phyloP scores from a whole-genome alignment of 37 sponge, comb jelly and placozoan genomes.

The Chondrilla cf. caribensis region DNA sequence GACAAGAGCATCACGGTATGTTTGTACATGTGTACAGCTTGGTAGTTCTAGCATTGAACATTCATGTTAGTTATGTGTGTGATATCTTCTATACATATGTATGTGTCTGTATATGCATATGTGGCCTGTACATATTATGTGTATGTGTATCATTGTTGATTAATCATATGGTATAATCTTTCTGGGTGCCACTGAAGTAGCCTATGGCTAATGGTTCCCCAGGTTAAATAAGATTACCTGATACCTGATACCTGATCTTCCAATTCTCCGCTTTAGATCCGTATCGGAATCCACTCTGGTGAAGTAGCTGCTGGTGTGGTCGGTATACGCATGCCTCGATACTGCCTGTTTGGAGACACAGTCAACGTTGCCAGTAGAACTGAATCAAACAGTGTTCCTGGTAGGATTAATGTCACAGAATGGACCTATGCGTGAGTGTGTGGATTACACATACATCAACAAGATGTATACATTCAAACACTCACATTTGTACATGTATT shows the following conservation, averaged over 20 bases:
- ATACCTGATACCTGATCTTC: too few relatives aligned
- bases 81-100: constrained; percentile 1
- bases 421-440: constrained; percentile 62
- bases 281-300: constrained; percentile 90
- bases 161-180: too few relatives aligned
- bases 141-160: too few relatives aligned
- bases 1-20: constrained; percentile 41
- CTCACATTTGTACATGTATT: background rate
- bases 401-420: constrained; percentile 82
- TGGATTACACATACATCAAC: background rate
- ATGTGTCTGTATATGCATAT: constrained; percentile 22
- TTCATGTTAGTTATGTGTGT: constrained; percentile 17
- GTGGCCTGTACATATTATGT: background rate
- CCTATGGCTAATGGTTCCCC: too few relatives aligned
- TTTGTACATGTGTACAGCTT: background rate
- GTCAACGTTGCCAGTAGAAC: constrained; percentile 94
- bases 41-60: background rate
- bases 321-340: constrained; percentile 90
- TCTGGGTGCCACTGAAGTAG: too few relatives aligned
- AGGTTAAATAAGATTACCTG: too few relatives aligned
- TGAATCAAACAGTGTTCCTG: constrained; percentile 77
- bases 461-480: background rate
- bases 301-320: constrained; percentile 93
- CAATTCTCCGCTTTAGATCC: constrained; percentile 48
- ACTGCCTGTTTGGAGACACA: constrained; percentile 98